Percentiles rank a stretch among this genome's conserved stretches.
phyloP scores from a whole-genome alignment of 2,797 vertebrate genomes.

The Gymnothorax javanicus region DNA sequence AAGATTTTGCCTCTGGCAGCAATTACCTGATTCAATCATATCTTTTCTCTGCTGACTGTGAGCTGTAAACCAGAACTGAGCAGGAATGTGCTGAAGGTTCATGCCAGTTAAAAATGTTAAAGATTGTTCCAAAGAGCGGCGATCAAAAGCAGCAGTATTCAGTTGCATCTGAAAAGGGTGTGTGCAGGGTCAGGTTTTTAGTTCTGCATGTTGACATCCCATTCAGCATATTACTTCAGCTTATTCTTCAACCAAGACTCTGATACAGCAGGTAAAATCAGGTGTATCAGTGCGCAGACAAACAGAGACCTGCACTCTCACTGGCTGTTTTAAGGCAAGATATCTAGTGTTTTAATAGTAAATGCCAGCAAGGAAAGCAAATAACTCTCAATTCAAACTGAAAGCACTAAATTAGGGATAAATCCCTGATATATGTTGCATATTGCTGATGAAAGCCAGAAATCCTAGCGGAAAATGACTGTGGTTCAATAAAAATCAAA shows the following conservation, averaged over 20 bases:
- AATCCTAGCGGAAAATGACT: not conserved
- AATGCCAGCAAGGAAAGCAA: not conserved
- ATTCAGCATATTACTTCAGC: too few relatives aligned
- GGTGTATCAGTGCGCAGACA: too few relatives aligned
- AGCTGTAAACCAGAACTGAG: not conserved
- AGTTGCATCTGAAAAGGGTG: too few relatives aligned
- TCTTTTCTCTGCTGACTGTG: not conserved
- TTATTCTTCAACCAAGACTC: too few relatives aligned
- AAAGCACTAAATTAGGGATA: not conserved
- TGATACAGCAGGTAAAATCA: too few relatives aligned
- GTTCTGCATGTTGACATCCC: too few relatives aligned
- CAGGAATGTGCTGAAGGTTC: not conserved
- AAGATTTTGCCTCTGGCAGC: not conserved
- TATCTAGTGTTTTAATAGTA: not conserved
- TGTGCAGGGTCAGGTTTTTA: too few relatives aligned
- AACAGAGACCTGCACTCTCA: too few relatives aligned
- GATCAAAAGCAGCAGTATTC: not conserved
- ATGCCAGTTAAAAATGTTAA: not conserved
- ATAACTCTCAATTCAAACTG: not conserved
- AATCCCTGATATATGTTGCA: not conserved
- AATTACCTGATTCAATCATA: not conserved
- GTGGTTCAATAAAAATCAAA: not conserved
- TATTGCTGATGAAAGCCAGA: not conserved
- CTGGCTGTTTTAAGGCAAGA: not conserved
- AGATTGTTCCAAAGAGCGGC: not conserved